These are phyloP conservation scores for Aix galericulata DNA, from an alignment of 2,113 vertebrate species.

Conservation along the genomic window DNA sequence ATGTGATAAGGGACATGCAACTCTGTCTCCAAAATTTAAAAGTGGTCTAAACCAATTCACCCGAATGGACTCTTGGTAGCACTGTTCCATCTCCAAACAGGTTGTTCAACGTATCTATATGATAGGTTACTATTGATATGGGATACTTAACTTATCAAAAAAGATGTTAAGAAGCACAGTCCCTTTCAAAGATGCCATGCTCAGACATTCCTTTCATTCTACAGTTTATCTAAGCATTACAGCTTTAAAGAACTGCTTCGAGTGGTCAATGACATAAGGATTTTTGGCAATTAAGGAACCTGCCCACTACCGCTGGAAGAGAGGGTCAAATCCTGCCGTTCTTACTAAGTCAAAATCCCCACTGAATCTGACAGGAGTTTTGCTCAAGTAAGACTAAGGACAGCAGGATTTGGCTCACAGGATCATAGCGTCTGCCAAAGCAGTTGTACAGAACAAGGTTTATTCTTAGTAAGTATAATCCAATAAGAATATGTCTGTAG, in stretches of 20 bases:
- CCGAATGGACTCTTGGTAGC: not conserved
- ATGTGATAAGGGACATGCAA: not conserved
- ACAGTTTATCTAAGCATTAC: not conserved
- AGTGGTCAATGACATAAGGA: not conserved
- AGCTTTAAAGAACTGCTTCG: not conserved
- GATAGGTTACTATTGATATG: not conserved
- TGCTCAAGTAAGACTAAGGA: constrained; percentile 68
- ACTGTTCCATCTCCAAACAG: not conserved
- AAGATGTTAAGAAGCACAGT: not conserved
- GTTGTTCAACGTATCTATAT: not conserved
- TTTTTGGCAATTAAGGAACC: constrained; percentile 12
- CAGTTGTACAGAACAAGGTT: constrained; percentile 68
- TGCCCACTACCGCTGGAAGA: not conserved
- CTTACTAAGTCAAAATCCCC: constrained; percentile 52
- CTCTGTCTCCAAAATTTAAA: not conserved
- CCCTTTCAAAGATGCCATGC: not conserved
- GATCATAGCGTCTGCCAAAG: constrained; percentile 71
- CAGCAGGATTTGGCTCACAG: constrained; percentile 73
- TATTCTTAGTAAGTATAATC: constrained; percentile 77
- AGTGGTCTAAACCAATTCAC: not conserved
- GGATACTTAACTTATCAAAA: not conserved
- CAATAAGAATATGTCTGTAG: constrained; percentile 75
- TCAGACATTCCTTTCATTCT: not conserved
- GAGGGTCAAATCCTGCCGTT: constrained; percentile 49
- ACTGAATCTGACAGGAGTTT: constrained; percentile 68